A percentile compares a stretch with the other conserved stretches of the same genome.
Evolutionary conservation across 2,888 invertebrate genomes (phyloP).

Genomic region (Nemotelus pantherinus): DNA sequence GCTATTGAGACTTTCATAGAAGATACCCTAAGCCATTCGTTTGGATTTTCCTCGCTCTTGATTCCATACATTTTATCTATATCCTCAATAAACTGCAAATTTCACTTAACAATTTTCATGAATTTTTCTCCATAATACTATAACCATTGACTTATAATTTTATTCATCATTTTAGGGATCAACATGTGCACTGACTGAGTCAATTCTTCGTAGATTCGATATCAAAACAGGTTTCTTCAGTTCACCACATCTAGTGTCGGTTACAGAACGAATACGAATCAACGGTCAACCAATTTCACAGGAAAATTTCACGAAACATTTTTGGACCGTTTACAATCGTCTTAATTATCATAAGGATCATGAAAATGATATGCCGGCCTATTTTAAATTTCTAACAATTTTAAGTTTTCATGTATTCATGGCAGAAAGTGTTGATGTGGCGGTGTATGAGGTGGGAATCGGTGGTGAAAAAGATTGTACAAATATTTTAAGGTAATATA

Average conservation of each 20-base stretch:
- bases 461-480: constrained; percentile 95
- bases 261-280: constrained; percentile 90
- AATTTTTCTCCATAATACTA: too few relatives aligned
- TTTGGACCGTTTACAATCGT: constrained; percentile 81
- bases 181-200: constrained; percentile 92
- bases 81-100: too few relatives aligned
- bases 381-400: constrained; percentile 94
- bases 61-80: too few relatives aligned
- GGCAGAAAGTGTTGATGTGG: constrained; percentile 87
- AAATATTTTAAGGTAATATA: constrained; percentile 80
- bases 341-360: constrained; percentile 68
- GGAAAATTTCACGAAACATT: constrained; percentile 78
- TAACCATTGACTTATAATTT: not conserved
- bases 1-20: too few relatives aligned
- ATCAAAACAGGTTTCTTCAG: constrained; percentile 93
- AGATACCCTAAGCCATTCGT: too few relatives aligned
- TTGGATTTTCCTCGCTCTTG: too few relatives aligned
- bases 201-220: constrained; percentile 84
- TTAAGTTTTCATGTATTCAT: constrained; percentile 90
- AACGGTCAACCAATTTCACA: constrained; percentile 82
- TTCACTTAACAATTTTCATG: too few relatives aligned
- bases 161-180: constrained; percentile 72
- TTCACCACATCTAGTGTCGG: constrained; percentile 93
- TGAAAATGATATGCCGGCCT: constrained; percentile 84
- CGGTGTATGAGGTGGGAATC: constrained; percentile 96